Evolutionary conservation across 2,797 vertebrate species (phyloP).

Genomic region (Pseudochaenichthys georgianus): DNA sequence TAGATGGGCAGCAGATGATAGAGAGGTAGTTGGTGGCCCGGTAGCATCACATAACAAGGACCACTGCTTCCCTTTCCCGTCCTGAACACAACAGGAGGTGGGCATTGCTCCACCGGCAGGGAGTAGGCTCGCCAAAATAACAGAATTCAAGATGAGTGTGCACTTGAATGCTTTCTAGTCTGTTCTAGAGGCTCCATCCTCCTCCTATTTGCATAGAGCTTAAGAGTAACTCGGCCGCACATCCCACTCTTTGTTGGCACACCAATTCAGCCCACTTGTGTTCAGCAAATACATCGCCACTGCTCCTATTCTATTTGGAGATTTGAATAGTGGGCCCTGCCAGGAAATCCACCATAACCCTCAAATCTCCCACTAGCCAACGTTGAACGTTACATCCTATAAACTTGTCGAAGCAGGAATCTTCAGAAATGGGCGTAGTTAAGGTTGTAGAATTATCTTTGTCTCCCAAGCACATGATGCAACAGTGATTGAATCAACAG

Average conservation of each 20-base stretch:
- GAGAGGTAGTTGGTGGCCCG: slow-evolving; percentile 60
- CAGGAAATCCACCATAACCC: slow-evolving; percentile 52
- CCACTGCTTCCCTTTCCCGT: slow-evolving; percentile 64
- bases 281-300: slow-evolving; percentile 84
- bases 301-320: slow-evolving; percentile 63
- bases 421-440: slow-evolving; percentile 38
- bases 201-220: slow-evolving; percentile 82
- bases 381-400: slow-evolving; percentile 35
- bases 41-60: slow-evolving; percentile 60
- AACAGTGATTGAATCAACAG: slow-evolving; percentile 76
- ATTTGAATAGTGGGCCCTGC: slow-evolving; percentile 52
- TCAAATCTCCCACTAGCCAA: slow-evolving; percentile 30
- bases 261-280: slow-evolving; percentile 79
- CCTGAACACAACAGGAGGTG: slow-evolving; percentile 69
- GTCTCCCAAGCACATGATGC: slow-evolving; percentile 56
- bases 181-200: slow-evolving; percentile 69
- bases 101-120: slow-evolving; percentile 62
- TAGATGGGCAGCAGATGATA: slow-evolving; percentile 78
- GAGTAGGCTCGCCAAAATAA: slow-evolving; percentile 59
- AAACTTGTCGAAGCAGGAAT: slow-evolving; percentile 38
- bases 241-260: slow-evolving; percentile 78
- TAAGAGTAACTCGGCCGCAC: slow-evolving; percentile 72
- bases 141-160: slow-evolving; percentile 59
- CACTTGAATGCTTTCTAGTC: slow-evolving; percentile 57
- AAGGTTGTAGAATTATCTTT: slow-evolving; percentile 58